Evolutionary conservation across 2,797 vertebrate species (phyloP).

Genomic region (Mustela erminea): DNA sequence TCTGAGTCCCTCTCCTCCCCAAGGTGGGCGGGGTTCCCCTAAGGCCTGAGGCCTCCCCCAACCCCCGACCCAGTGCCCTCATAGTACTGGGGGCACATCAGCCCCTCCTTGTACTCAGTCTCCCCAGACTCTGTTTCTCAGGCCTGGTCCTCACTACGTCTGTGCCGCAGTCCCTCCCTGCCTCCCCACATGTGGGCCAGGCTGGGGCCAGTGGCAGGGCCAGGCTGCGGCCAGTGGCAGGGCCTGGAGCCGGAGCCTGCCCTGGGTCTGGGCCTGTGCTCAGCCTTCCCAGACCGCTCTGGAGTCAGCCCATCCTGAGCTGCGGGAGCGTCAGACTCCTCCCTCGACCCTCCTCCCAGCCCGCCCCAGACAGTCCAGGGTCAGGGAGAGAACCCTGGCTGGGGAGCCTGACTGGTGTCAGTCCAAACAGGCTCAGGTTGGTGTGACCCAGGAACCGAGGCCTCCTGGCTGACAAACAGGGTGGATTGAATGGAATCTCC

Average conservation of each 20-base stretch:
- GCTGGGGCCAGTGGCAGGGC: background rate
- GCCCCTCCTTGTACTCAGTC: background rate
- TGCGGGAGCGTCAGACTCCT: background rate
- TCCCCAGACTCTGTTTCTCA: background rate
- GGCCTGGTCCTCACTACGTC: background rate
- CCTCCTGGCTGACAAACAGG: background rate
- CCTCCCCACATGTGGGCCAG: background rate
- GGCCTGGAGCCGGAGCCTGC: background rate
- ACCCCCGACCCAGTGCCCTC: background rate
- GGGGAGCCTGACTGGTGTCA: background rate
- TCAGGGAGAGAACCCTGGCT: background rate
- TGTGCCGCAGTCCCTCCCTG: background rate
- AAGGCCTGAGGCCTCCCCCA: background rate
- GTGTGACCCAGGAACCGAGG: background rate
- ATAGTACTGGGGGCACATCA: background rate
- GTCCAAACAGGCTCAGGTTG: background rate
- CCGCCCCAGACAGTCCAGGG: background rate
- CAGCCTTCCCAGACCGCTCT: background rate
- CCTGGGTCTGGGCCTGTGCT: background rate
- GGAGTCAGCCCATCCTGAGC: background rate
- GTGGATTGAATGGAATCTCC: background rate
- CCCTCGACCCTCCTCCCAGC: background rate
- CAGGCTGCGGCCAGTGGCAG: background rate
- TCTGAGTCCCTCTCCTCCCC: background rate
- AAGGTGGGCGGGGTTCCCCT: too few species aligned